These are phyloP conservation scores for Labeo rohita DNA, from an alignment of 2,113 vertebrate species.

Conservation along the genomic window DNA sequence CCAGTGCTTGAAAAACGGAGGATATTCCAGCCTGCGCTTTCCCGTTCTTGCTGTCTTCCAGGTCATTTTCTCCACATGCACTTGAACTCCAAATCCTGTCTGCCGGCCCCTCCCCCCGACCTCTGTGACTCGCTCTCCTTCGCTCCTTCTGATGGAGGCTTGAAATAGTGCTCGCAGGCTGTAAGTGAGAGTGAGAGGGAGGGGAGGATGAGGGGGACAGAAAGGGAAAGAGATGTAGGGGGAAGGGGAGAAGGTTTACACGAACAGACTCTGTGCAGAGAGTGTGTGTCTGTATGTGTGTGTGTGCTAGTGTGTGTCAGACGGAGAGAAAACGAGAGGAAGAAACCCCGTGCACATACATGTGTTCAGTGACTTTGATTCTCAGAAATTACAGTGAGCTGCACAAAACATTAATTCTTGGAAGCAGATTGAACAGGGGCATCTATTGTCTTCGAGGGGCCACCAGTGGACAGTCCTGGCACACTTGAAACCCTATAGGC, in stretches of 20 bases:
- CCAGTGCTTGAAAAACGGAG: constrained; percentile 35
- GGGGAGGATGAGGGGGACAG: constrained; percentile 70
- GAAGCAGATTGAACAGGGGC: neutral
- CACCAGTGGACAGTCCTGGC: neutral
- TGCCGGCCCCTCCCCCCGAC: constrained; percentile 66
- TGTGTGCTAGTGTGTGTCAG: neutral
- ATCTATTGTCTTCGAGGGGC: neutral
- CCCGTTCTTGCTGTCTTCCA: constrained; percentile 69
- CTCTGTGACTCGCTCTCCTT: constrained; percentile 51
- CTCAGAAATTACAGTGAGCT: neutral
- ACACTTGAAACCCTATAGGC: neutral
- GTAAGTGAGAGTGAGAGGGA: constrained; percentile 62
- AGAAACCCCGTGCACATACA: constrained; percentile 23
- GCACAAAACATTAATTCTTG: constrained; percentile 14
- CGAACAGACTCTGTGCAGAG: neutral
- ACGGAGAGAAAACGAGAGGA: neutral
- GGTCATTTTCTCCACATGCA: constrained; percentile 77
- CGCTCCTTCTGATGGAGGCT: constrained; percentile 61
- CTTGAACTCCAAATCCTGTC: constrained; percentile 81
- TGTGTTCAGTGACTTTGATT: constrained; percentile 21
- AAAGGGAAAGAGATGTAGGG: constrained; percentile 49
- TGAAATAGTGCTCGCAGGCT: constrained; percentile 75
- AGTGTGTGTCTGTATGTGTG: neutral
- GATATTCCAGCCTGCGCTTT: constrained; percentile 52
- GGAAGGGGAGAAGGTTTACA: constrained; percentile 42